Conservation (phyloP, 2,888 invertebrate species). For the Hemithea aestivaria region DNA sequence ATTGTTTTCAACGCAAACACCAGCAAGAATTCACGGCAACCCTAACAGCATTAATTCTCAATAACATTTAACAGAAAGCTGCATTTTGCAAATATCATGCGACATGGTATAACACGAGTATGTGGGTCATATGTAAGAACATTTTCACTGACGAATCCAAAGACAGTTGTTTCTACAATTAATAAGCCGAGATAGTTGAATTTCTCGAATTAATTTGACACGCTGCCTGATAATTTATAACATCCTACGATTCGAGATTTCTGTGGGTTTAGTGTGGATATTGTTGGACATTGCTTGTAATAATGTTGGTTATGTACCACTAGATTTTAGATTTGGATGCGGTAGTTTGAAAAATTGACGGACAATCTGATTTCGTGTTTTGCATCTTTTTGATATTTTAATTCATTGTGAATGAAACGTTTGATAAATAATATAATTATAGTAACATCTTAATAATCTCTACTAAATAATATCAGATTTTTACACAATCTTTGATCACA, state of each 20-base stretch:
- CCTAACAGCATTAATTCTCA: no score
- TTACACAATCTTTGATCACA: no score
- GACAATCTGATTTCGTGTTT: no score
- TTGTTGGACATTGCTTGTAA: constrained; percentile 26
- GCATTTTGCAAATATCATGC: constrained; percentile 24
- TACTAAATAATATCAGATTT: no score
- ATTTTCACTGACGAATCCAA: constrained; percentile 55
- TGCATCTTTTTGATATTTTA: no score
- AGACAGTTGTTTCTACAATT: constrained; percentile 69
- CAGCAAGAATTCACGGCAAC: no score
- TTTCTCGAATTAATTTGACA: constrained; percentile 78
- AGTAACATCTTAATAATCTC: no score
- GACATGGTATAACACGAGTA: constrained; percentile 23
- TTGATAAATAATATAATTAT: no score
- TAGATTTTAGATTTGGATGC: not conserved
- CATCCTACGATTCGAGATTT: constrained; percentile 64
- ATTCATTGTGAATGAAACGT: no score
- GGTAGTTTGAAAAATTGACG: no score
- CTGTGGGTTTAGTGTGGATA: constrained; percentile 27
- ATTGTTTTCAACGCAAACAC: no score
- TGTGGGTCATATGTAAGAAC: constrained; percentile 29
- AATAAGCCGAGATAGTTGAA: constrained; percentile 64
- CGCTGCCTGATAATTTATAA: constrained; percentile 77
- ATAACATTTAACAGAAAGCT: constrained; percentile 22
- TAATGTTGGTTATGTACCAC: constrained; percentile 1